A percentile compares a stretch with the other conserved stretches of the same genome.
Evolutionary conservation across 2,888 invertebrate genomes (phyloP).

Genomic region (Mystacides longicornis): DNA sequence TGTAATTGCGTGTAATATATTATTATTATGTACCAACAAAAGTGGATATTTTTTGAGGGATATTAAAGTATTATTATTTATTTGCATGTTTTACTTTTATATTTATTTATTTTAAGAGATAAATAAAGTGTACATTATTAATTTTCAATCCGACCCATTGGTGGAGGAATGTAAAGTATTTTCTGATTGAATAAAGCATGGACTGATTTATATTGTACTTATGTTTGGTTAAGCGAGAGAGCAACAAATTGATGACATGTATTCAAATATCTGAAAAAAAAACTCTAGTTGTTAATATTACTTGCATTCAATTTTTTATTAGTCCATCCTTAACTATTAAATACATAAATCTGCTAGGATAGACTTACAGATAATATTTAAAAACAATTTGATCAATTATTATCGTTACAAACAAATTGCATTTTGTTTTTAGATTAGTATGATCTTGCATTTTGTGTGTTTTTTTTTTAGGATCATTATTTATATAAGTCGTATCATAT

Average conservation of each 20-base stretch:
- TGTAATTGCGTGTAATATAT: not conserved
- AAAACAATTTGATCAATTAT: no score
- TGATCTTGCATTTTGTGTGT: constrained; percentile 12
- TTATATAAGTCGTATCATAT: no score
- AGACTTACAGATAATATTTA: no score
- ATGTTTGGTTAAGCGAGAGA: not conserved
- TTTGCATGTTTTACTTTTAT: not conserved
- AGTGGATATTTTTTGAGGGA: not conserved
- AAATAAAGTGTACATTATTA: no score
- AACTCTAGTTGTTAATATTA: not conserved
- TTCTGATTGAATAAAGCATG: not conserved
- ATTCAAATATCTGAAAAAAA: not conserved
- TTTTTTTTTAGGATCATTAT: no score
- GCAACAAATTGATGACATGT: not conserved
- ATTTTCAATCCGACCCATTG: no score
- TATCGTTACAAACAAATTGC: no score
- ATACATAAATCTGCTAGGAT: no score
- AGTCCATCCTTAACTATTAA: no score
- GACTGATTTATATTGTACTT: constrained; percentile 2
- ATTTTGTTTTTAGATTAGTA: constrained; percentile 21
- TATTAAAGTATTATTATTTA: not conserved
- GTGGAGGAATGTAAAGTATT: not conserved
- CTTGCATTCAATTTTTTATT: no score
- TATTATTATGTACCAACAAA: not conserved
- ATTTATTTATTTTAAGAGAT: no score